Evolutionary conservation across 2,797 vertebrate genomes (phyloP), one percentile per base, ranked within the genome.

Genomic region (Lithobates sylvaticus): DNA sequence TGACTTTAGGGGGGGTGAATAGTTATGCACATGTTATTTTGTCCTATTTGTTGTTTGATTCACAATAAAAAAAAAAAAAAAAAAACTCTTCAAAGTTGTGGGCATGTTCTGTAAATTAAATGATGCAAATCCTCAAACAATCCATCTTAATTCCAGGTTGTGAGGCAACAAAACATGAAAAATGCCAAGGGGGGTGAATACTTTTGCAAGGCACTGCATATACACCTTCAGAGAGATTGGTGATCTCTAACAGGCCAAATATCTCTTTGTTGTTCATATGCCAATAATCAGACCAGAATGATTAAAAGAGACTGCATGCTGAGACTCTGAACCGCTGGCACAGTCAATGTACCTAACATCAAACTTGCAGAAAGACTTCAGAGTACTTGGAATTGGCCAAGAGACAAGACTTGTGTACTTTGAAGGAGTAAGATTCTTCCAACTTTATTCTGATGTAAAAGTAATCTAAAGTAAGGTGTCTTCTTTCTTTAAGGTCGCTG

Each of bases 221-320:
- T 67, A 27, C 15, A 10, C 10, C n/a, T 67, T 27, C 64, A 67
- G 23, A 27, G n/a, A 67, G 64, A n/a, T 67, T 12, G 10, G n/a
- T 12, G 64, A 67, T 67, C n/a, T 67, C 26, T 12, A 27, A 10
- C 26, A 27, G 10, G 26, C 0, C 21, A 23, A 67, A 2, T 12
- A 67, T 29, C 26, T 27, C 26, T 67, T 2, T 67, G n/a, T 67
- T 67, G 3, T 64, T 29, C 27, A 67, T 67, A 26, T 67, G 65
- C 27, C 26, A 67, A 26, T 26, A 27, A n/a, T 67, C 65, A 67
- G 26, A 67, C 65, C 65, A 67, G 65, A 67, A 10, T n/a, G 61
- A 65, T 65, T n/a, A 65, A 65, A n/a, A 65, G 61, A 65, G 61
- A 21, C 61, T n/a, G n/a, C n/a, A 26, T n/a, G n/a, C n/a, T 65